These are phyloP conservation scores for Cistogaster globosa DNA, from an alignment of 2,888 invertebrate species.

Conservation along the genomic window DNA sequence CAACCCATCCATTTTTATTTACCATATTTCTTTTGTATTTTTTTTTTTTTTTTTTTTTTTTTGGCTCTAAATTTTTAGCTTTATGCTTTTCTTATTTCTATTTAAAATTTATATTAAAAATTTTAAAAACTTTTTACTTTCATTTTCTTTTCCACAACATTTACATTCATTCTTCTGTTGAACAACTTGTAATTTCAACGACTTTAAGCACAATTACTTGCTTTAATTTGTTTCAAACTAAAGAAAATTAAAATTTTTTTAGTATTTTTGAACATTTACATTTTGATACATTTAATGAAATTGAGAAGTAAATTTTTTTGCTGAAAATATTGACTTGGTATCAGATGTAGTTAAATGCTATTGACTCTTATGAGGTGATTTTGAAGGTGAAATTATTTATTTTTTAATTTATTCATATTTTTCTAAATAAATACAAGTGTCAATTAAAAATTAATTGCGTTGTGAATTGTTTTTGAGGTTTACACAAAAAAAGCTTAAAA, in stretches of 20 bases:
- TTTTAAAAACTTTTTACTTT: background rate
- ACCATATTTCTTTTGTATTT: background rate
- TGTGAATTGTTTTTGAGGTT: slow-evolving; percentile 8
- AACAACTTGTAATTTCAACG: slow-evolving; percentile 34
- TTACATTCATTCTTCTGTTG: slow-evolving; percentile 10
- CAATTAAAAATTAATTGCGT: background rate
- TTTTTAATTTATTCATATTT: background rate
- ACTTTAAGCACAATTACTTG: slow-evolving; percentile 60
- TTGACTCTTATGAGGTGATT: slow-evolving; percentile 44
- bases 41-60: background rate
- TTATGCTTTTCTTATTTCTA: background rate
- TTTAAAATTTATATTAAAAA: no score
- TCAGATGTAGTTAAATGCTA: slow-evolving; percentile 22
- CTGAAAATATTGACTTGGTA: slow-evolving; percentile 9
- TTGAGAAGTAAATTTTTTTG: slow-evolving; percentile 25
- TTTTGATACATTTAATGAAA: slow-evolving; percentile 2
- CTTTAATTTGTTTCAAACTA: slow-evolving; percentile 43
- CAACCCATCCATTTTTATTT: background rate
- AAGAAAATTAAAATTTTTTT: background rate
- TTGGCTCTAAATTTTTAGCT: no score
- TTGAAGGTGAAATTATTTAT: slow-evolving; percentile 24
- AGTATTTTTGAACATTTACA: slow-evolving; percentile 4
- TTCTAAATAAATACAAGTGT: background rate
- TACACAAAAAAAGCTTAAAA: background rate
- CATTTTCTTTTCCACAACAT: slow-evolving; percentile 15